Percentiles rank a stretch among this genome's conserved stretches.
Conservation (phyloP, 92 coral and sea anemone species). For the Epizoanthus ramosus region DNA sequence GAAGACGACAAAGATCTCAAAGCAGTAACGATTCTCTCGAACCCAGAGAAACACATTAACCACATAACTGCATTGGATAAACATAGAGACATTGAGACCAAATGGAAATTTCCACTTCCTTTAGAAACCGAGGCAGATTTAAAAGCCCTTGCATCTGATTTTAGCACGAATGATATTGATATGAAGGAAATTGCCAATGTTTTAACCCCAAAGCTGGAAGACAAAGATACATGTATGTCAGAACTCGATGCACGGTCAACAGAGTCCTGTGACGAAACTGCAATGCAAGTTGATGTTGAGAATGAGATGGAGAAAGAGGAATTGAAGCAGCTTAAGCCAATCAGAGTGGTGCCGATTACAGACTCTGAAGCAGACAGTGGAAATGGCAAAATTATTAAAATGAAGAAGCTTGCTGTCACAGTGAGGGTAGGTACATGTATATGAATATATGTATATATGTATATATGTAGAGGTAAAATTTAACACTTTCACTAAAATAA, state of each 20-base stretch:
- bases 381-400: constrained; percentile 11
- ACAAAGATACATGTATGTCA: not conserved
- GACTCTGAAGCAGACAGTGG: constrained; percentile 7
- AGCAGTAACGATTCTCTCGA: not conserved
- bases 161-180: not conserved
- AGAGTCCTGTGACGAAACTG: not conserved
- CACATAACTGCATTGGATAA: not conserved
- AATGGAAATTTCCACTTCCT: constrained; percentile 4
- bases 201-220: not conserved
- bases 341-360: constrained; percentile 21
- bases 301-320: not conserved
- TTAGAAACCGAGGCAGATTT: constrained; percentile 7
- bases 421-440: constrained; percentile 28
- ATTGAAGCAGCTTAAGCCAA: not conserved
- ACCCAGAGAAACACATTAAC: constrained; percentile 18
- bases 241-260: not conserved
- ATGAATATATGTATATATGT: no score
- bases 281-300: not conserved
- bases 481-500: no score
- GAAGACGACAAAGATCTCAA: constrained; percentile 1
- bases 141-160: not conserved
- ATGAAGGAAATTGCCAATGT: not conserved
- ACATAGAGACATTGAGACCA: not conserved
- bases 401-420: constrained; percentile 27
- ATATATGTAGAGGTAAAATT: no score